phyloP scores from a whole-genome alignment of 2,888 invertebrate species.

The Cyclophora punctaria region DNA sequence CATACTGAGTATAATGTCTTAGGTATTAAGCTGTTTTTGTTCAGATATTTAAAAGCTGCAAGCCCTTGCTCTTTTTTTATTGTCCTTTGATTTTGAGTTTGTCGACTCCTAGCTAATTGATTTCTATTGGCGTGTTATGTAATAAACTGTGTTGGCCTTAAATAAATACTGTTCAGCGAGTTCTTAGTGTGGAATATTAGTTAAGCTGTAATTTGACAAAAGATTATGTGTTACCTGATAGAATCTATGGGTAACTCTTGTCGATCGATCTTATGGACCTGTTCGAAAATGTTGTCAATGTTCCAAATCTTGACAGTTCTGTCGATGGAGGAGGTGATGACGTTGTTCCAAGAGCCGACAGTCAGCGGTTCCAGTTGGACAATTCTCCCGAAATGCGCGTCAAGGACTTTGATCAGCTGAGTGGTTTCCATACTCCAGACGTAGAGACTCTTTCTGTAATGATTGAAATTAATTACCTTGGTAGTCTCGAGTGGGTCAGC shows the following conservation, averaged over 20 bases:
- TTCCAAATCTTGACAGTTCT: conserved; percentile 99
- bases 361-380: conserved; percentile 92
- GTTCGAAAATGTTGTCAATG: conserved; percentile 98
- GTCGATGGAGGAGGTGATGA: conserved; percentile 98
- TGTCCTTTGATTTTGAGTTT: too few relatives aligned
- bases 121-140: too few relatives aligned
- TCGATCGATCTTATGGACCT: conserved; percentile 95
- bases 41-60: too few relatives aligned
- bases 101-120: too few relatives aligned
- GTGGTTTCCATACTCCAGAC: conserved; percentile 91
- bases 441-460: conserved; percentile 88
- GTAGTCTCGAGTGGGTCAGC: too few relatives aligned
- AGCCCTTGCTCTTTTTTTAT: too few relatives aligned
- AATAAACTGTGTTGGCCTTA: too few relatives aligned
- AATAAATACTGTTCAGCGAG: too few relatives aligned
- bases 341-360: conserved; percentile 92
- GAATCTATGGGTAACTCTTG: conserved; percentile 96
- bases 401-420: conserved; percentile 91
- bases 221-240: conserved; percentile 77
- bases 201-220: too few relatives aligned
- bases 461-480: neutral
- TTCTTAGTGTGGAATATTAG: too few relatives aligned
- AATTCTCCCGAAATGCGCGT: conserved; percentile 97
- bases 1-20: too few relatives aligned
- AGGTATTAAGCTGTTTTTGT: too few relatives aligned